Conservation (phyloP, 2,888 invertebrate genomes). For the Epirrita christyi region DNA sequence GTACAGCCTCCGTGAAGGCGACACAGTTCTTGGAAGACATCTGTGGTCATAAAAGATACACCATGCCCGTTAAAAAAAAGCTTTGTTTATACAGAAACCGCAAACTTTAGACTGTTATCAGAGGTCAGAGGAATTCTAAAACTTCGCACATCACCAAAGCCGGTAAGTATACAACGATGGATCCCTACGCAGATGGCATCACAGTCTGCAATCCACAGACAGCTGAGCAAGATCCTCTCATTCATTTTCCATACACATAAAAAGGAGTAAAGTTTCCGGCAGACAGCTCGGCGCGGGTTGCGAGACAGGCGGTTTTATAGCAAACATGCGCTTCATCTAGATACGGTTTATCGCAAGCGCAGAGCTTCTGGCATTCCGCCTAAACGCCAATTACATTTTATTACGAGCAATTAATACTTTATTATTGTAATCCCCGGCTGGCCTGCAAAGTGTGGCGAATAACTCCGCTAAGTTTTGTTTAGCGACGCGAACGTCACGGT, state of each 20-base stretch:
- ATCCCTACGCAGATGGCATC: neutral
- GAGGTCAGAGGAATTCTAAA: neutral
- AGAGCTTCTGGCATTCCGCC: conserved; percentile 58
- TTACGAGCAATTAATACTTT: conserved; percentile 53
- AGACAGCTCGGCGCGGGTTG: conserved; percentile 67
- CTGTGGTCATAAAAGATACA: too few species aligned
- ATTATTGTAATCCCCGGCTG: conserved; percentile 52
- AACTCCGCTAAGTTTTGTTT: conserved; percentile 28
- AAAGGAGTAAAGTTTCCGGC: conserved; percentile 63
- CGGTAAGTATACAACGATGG: too few species aligned
- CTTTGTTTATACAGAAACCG: neutral
- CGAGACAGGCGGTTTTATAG: conserved; percentile 43
- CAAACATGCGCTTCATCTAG: conserved; percentile 54
- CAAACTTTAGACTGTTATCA: neutral
- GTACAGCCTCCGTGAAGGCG: neutral
- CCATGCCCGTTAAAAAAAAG: too few species aligned
- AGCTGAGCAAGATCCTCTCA: conserved; percentile 6
- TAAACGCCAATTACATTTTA: conserved; percentile 54
- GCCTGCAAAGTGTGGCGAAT: conserved; percentile 32
- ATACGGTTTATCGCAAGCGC: conserved; percentile 43
- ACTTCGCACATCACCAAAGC: too few species aligned
- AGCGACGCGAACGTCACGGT: conserved; percentile 1
- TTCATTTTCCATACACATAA: conserved; percentile 47
- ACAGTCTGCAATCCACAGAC: neutral
- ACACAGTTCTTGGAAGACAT: too few species aligned